Evolutionary conservation across 2,797 vertebrate species (phyloP).

Genomic region (Lateolabrax maculatus): DNA sequence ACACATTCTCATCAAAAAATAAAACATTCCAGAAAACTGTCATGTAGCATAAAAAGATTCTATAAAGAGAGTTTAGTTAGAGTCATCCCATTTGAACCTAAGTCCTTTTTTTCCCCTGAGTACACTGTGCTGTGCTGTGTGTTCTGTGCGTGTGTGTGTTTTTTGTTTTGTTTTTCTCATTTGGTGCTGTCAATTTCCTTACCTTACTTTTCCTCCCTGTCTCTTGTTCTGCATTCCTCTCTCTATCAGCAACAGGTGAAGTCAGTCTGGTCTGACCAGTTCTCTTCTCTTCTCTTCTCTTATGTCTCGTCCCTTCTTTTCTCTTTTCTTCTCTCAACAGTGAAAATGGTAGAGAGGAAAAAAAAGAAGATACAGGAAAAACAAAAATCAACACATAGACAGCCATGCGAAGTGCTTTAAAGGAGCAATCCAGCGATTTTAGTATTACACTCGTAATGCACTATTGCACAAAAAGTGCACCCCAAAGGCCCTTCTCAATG

Average conservation of each 20-base stretch:
- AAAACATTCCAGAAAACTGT: neutral
- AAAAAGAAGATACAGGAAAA: neutral
- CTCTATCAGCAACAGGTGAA: slow-evolving; percentile 64
- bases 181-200: neutral
- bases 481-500: too few relatives aligned
- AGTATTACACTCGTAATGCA: too few relatives aligned
- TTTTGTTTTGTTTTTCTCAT: neutral
- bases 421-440: neutral
- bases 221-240: slow-evolving; percentile 58
- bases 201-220: slow-evolving; percentile 10
- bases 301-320: neutral
- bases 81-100: neutral
- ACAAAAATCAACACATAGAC: too few relatives aligned
- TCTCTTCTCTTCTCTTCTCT: slow-evolving; percentile 26
- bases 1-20: neutral
- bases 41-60: neutral
- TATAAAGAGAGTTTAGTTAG: neutral
- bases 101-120: neutral
- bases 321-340: neutral
- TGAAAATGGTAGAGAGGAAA: neutral
- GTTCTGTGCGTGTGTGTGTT: neutral
- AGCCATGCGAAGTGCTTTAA: neutral
- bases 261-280: slow-evolving; percentile 63
- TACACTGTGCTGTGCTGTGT: neutral
- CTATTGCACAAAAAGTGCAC: too few relatives aligned